phyloP scores from a whole-genome alignment of 2,888 invertebrate genomes.

The Calliopum simillimum region DNA sequence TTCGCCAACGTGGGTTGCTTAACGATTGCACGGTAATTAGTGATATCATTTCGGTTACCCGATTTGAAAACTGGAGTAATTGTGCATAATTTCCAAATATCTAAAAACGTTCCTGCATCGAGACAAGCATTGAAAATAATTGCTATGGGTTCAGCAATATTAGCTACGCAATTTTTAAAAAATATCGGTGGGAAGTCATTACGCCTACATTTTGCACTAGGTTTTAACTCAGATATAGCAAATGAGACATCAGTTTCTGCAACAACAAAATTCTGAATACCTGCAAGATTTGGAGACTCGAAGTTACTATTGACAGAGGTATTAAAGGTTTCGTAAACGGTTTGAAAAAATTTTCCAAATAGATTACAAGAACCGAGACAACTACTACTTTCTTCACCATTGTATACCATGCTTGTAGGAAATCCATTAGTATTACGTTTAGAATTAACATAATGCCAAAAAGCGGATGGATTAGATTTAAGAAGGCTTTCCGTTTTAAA shows the following conservation, averaged over 20 bases:
- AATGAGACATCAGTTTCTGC: slow-evolving; percentile 1
- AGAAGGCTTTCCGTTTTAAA: neutral
- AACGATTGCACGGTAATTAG: neutral
- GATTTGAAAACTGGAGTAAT: slow-evolving; percentile 6
- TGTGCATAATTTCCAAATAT: slow-evolving; percentile 5
- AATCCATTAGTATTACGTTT: neutral
- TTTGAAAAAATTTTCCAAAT: neutral
- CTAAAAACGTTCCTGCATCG: slow-evolving; percentile 9
- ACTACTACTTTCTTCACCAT: slow-evolving; percentile 4
- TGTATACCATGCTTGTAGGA: slow-evolving; percentile 1
- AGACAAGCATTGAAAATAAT: neutral
- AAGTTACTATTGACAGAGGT: neutral
- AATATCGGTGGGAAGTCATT: neutral
- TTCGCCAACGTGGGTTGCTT: slow-evolving; percentile 1
- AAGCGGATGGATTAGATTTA: slow-evolving; percentile 1
- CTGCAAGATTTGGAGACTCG: neutral
- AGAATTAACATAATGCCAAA: neutral
- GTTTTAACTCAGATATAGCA: neutral
- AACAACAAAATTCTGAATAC: slow-evolving; percentile 1
- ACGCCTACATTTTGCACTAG: neutral
- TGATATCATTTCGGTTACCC: neutral
- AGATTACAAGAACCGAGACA: slow-evolving; percentile 1
- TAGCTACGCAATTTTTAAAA: slow-evolving; percentile 1
- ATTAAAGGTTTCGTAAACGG: neutral
- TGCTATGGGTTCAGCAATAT: neutral